phyloP scores from a whole-genome alignment of 2,113 vertebrate genomes.

The Gallinago media region DNA sequence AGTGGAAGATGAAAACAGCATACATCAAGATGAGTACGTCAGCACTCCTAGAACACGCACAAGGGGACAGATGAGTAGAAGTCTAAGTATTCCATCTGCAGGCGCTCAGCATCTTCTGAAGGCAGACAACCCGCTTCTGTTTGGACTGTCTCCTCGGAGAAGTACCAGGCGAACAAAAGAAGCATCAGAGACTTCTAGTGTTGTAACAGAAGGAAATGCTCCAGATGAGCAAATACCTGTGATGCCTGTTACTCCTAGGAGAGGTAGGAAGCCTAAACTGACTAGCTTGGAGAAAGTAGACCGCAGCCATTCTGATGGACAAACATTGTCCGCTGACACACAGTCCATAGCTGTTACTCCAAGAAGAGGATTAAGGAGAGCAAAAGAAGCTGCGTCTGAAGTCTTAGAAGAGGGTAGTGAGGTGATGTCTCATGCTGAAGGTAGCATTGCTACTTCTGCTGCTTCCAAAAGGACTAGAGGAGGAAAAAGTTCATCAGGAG shows the following conservation, averaged over 20 bases:
- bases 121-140: not conserved
- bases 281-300: not conserved
- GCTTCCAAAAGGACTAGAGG: constrained; percentile 53
- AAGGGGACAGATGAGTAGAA: constrained; percentile 20
- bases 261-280: constrained; percentile 68
- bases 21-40: not conserved
- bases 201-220: constrained; percentile 18
- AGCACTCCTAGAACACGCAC: constrained; percentile 57
- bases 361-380: constrained; percentile 49
- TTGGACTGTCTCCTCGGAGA: constrained; percentile 71
- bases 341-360: not conserved
- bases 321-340: not conserved
- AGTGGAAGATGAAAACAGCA: constrained; percentile 1
- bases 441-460: not conserved
- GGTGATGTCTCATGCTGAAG: not conserved
- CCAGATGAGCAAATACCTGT: constrained; percentile 34
- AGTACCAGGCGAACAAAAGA: constrained; percentile 70
- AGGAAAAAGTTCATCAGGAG: constrained; percentile 38
- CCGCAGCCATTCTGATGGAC: not conserved
- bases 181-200: constrained; percentile 4
- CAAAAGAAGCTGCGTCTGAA: constrained; percentile 29
- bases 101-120: not conserved
- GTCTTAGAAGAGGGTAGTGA: not conserved
- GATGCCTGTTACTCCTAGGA: constrained; percentile 69
- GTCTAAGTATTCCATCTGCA: not conserved